Base-by-base conservation (phyloP, 2,888 invertebrate species). In the Gisinianus flammeolus region DNA sequence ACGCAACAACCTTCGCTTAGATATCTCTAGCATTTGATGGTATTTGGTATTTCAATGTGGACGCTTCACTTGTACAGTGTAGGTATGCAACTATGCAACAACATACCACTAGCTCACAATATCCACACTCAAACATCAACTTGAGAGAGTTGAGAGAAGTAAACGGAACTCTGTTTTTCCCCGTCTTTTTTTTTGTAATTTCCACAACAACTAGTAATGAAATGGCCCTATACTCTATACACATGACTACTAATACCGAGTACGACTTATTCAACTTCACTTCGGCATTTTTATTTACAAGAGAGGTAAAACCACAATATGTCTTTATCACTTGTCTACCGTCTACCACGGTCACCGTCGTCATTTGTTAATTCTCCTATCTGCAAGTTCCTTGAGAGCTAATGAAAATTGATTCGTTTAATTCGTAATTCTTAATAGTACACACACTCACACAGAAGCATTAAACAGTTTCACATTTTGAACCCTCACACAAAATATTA, bases 271-370 rank as follows among this genome's bases (percentile, higher is more conserved):
- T 44, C 44, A 44, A 44, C 44, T 44, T 62, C 22, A 24, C 10
- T 22, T 30, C 68, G 35, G 30, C 31, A 31, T 33, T 68, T 68
- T 31, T 33, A 70, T 70, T n/a, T 26, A 44, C 70, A 70, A 67
- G 33, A 44, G 44, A 44, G 8, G 6, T 16, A 44, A 44, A 33
- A 70, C 70, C 28, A 70, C 70, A 70, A 54, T 70, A 54, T 54
- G 52, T 70, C 70, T 70, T 54, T 16, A 44, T 30, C 22, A 70
- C 70, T 70, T 70, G 70, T 54, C 69, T 6, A 12, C 35, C 12
- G 22, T 26, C 26, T 69, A 44, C 52, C 16, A 69, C 44, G 33
- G 35, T 28, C n/a, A 35, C 22, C 58, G 10, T 58, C 58, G 26
- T 28, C 64, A 26, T 26, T 28, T 24, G 10, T 10, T 1, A 12